A percentile compares a stretch with the other conserved stretches of the same genome.
phyloP scores from a whole-genome alignment of 1,140 invertebrate genomes.

The Kradibia gibbosae region DNA sequence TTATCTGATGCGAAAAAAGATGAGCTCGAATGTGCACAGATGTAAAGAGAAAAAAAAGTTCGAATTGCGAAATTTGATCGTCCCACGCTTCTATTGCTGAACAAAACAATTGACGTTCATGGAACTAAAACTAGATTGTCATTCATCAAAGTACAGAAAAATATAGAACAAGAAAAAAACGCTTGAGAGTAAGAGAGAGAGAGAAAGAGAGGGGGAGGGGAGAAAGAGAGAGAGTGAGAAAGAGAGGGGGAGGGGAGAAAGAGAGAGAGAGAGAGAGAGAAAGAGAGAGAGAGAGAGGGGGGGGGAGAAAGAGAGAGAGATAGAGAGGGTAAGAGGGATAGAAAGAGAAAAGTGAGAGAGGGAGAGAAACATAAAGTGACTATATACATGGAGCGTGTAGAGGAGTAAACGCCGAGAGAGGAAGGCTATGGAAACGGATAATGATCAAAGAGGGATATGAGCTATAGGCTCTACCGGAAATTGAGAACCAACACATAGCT shows the following conservation, averaged over 20 bases:
- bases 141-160: neutral
- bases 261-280: neutral
- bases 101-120: neutral
- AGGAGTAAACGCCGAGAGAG: too few relatives aligned
- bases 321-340: neutral
- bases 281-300: neutral
- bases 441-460: too few relatives aligned
- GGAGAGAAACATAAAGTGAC: too few relatives aligned
- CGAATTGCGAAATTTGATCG: conserved; percentile 42
- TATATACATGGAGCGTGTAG: too few relatives aligned
- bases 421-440: too few relatives aligned
- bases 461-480: conserved; percentile 50
- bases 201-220: neutral
- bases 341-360: neutral
- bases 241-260: too few relatives aligned
- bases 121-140: neutral
- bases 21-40: neutral
- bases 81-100: conserved; percentile 49
- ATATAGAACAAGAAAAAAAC: neutral
- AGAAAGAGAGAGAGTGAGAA: neutral
- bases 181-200: neutral
- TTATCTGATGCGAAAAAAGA: neutral
- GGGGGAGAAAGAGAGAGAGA: neutral
- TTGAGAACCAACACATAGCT: conserved; percentile 32
- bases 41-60: conserved; percentile 15